Evolutionary conservation across 2,113 vertebrate species (phyloP).

Genomic region (Steatornis caripensis): DNA sequence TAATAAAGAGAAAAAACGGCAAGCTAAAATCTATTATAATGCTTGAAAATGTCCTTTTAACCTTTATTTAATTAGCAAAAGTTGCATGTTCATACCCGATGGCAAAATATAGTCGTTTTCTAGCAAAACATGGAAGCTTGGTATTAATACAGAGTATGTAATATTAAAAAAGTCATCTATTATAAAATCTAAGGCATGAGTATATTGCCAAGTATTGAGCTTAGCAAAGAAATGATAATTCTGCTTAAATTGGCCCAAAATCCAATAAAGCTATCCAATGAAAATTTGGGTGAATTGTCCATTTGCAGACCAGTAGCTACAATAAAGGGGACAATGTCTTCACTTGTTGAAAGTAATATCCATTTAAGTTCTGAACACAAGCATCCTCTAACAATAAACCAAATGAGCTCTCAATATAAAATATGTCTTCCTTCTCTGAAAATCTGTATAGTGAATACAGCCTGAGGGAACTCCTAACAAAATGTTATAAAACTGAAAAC

Average conservation of each 20-base stretch:
- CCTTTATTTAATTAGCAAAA: conserved; percentile 38
- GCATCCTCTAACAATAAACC: conserved; percentile 32
- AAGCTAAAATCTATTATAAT: background rate
- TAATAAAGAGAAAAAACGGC: background rate
- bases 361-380: background rate
- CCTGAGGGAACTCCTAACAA: conserved; percentile 70
- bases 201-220: background rate
- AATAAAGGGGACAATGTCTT: background rate
- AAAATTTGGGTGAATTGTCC: background rate
- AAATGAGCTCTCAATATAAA: conserved; percentile 37
- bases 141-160: conserved; percentile 7
- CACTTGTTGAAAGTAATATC: background rate
- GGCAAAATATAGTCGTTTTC: conserved; percentile 14
- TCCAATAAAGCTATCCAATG: background rate
- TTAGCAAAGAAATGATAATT: background rate
- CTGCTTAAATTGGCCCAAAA: background rate
- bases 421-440: conserved; percentile 48
- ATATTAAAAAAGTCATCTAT: background rate
- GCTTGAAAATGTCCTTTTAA: conserved; percentile 23
- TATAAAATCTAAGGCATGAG: conserved; percentile 14
- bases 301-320: background rate
- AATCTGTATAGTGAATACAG: conserved; percentile 65
- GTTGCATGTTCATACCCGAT: background rate
- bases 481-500: conserved; percentile 74
- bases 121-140: background rate